These are phyloP conservation scores for Antitype chi DNA, from an alignment of 2,888 invertebrate species.

Conservation along the genomic window DNA sequence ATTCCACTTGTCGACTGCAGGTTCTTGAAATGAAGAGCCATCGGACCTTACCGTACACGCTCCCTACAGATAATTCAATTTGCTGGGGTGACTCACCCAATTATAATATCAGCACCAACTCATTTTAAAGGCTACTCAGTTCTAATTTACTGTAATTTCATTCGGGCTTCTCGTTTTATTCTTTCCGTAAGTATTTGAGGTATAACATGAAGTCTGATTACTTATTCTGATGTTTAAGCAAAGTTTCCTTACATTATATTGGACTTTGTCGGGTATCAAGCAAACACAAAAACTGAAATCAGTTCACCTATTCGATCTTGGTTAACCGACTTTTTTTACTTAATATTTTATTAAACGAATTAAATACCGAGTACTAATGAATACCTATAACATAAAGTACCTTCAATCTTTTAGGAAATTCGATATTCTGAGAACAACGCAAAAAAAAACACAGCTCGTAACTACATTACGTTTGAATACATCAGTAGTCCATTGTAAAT, in stretches of 20 bases:
- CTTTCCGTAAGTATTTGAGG: conserved; percentile 58
- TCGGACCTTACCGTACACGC: conserved; percentile 63
- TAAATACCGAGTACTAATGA: conserved; percentile 1
- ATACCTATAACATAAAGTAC: neutral
- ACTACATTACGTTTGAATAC: neutral
- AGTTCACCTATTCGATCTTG: conserved; percentile 4
- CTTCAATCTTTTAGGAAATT: neutral
- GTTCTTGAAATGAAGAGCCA: conserved; percentile 68
- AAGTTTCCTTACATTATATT: conserved; percentile 41
- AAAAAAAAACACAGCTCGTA: neutral
- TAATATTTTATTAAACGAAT: neutral
- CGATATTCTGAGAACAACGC: too few species aligned
- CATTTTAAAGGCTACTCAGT: conserved; percentile 67
- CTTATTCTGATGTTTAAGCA: conserved; percentile 52
- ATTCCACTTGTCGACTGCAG: conserved; percentile 68
- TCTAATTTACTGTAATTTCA: conserved; percentile 72
- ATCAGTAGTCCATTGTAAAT: conserved; percentile 1
- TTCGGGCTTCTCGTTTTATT: conserved; percentile 65
- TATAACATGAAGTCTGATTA: conserved; percentile 57
- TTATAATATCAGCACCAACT: conserved; percentile 70
- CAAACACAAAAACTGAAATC: conserved; percentile 30
- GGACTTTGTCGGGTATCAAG: conserved; percentile 29
- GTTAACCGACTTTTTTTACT: neutral
- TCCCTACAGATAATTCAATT: conserved; percentile 71
- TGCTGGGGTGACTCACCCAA: conserved; percentile 67